Base-by-base conservation (phyloP, 2,888 invertebrate genomes). In the Neoaliturus tenellus region DNA sequence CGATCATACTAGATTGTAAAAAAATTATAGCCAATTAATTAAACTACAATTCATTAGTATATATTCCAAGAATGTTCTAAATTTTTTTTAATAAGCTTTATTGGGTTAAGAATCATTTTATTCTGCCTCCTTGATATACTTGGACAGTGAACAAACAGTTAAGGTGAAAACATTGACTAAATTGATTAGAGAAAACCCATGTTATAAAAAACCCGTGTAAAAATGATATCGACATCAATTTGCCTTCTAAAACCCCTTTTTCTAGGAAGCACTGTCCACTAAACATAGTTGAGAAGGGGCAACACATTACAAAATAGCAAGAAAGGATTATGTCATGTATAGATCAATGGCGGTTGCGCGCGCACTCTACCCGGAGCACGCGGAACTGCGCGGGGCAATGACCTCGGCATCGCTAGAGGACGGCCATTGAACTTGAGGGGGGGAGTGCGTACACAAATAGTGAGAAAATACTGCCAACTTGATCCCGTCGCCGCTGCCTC, bases 361-460 rank as follows among this genome's bases (percentile, higher is more conserved):
- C 78, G 78, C 51, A 55, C n/a, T 12, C 71, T 71, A 20, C 35
- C 55, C 23, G 14, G 28, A 75, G 33, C 78, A 55, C 78, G 51
- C 51, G 75, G 48, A 75, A 75, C 75, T 1, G 51, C 4, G 48
- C 25, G 78, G 78, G 78, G 51, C 78, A 78, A 20, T 78, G 78
- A 78, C 78, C 78, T 78, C 78, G 51, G 12, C 1, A 28, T 48
- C 51, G 41, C 55, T 82, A 82, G 71, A 82, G 82, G 82, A 82
- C 82, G 82, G 82, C 82, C 82, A 28, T 82, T 82, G 82, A 82
- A 82, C 82, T 82, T 82, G 82, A 67, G 73, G 55, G 82, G 73
- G 82, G 82, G 75, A 75, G 78, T 55, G 55, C 25, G 78, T 75
- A 75, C 78, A 78, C 78, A 78, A 78, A 78, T 78, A 78, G 75